Base-by-base conservation (phyloP, 2,797 vertebrate species). In the Mormyrus hasselquistii region DNA sequence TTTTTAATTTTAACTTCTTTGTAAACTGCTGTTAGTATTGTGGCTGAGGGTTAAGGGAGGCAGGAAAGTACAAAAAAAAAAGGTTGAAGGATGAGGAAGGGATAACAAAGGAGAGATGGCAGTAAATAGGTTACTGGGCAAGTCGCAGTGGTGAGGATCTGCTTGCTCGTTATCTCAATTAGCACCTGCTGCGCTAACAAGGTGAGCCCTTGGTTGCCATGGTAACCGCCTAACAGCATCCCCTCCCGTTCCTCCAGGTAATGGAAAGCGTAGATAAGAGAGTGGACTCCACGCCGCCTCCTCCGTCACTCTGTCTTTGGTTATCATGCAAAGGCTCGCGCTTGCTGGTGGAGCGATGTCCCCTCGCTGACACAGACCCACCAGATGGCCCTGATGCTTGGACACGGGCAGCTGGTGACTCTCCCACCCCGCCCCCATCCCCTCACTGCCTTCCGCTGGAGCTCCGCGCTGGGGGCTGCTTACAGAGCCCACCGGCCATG, bases 181-280 rank as follows among this genome's bases (percentile, higher is more conserved):
- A 88, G 44, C 87, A 88, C 87, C 87, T 88, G 87, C 41, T 88
- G 86, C 44, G 86, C 86, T 65, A 65, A 87, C 57, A 29, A 88
- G 59, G 22, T 44, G 25, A 29, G 44, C 59, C 38, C 47, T 73
- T 4, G n/a, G 59, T 88, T 73, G 59, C 62, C 87, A 53, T 73
- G 47, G 87, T 47, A 73, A 88, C 62, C 25, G 5, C 10, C 62
- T n/a, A 5, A 29, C 87, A 49, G 25, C 53, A 38, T 19, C 57
- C 62, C 38, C 41, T 69, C 62, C 59, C 16, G 44, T 88, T 22
- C 62, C 86, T 65, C 57, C 29, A 86, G 83, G 83, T 86, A 86
- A 86, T 86, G 49, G 83, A 22, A 25, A 22, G 47, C 38, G 12
- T n/a, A 84, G 82, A 84, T 84, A 84, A 50, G 47, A 29, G 4